Conservation (phyloP, 2,113 vertebrate genomes). For the Mohoua ochrocephala region DNA sequence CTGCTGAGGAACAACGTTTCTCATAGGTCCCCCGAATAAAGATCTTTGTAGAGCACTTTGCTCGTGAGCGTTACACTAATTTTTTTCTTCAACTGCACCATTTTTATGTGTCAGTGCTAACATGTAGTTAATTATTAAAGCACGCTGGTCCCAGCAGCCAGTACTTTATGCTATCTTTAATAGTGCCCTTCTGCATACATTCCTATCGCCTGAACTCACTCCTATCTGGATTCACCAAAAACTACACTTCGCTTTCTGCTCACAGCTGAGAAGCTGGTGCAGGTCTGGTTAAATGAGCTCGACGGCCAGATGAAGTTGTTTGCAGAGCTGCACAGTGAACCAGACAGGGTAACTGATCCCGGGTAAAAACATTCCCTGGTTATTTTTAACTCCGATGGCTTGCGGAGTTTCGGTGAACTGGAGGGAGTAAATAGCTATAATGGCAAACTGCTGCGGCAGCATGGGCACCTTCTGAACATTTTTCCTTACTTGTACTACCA, state of each 20-base stretch:
- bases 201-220: neutral
- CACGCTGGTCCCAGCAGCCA: neutral
- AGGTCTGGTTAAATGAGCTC: neutral
- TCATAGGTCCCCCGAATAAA: neutral
- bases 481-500: neutral
- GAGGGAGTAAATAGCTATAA: neutral
- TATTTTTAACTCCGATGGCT: constrained; percentile 43
- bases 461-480: neutral
- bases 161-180: neutral
- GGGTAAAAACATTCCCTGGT: constrained; percentile 10
- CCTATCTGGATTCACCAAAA: neutral
- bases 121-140: constrained; percentile 32
- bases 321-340: neutral
- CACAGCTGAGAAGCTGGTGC: neutral
- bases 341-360: neutral
- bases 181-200: neutral
- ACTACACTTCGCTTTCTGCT: neutral
- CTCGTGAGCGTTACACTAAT: neutral
- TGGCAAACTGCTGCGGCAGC: neutral
- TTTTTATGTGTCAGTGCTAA: neutral
- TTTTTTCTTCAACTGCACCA: neutral
- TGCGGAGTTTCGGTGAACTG: neutral
- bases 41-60: neutral
- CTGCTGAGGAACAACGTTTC: neutral
- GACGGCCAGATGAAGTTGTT: neutral